Conservation (phyloP, 1,140 invertebrate genomes). For the Drosophila pectinifera region DNA sequence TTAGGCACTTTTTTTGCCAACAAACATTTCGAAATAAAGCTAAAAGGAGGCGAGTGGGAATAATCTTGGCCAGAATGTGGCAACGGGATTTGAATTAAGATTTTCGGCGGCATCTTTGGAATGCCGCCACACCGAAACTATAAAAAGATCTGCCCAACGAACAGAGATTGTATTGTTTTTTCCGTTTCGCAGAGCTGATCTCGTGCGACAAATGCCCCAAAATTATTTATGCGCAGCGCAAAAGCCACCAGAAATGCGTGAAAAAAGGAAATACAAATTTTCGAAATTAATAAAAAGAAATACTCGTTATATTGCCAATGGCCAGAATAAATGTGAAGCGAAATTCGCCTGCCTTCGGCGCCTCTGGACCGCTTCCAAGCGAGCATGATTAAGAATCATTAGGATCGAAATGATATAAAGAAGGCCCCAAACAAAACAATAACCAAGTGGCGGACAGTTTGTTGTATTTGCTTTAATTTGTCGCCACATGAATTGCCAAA, state of each 20-base stretch:
- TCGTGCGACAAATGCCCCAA: slow-evolving; percentile 73
- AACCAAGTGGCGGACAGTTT: slow-evolving; percentile 15
- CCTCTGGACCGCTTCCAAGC: slow-evolving; percentile 42
- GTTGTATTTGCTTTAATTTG: slow-evolving; percentile 73
- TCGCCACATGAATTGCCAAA: slow-evolving; percentile 80
- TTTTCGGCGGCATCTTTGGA: slow-evolving; percentile 38
- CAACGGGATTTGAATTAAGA: slow-evolving; percentile 16
- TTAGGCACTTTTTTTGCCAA: not conserved
- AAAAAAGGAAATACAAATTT: slow-evolving; percentile 3
- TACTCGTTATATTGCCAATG: slow-evolving; percentile 31
- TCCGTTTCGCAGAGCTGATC: slow-evolving; percentile 30
- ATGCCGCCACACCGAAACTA: slow-evolving; percentile 29
- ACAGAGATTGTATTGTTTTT: slow-evolving; percentile 28
- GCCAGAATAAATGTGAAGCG: slow-evolving; percentile 50
- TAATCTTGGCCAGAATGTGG: not conserved
- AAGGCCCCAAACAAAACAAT: slow-evolving; percentile 23
- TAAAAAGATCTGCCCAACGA: slow-evolving; percentile 24
- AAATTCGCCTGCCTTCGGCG: slow-evolving; percentile 22
- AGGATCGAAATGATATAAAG: slow-evolving; percentile 57
- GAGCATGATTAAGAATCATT: slow-evolving; percentile 63
- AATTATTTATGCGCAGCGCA: slow-evolving; percentile 65
- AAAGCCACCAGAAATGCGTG: slow-evolving; percentile 41
- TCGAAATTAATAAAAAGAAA: slow-evolving; percentile 10
- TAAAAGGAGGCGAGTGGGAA: not conserved
- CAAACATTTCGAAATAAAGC: not conserved